phyloP scores from a whole-genome alignment of 2,888 invertebrate species.

The Drosophila monieri region DNA sequence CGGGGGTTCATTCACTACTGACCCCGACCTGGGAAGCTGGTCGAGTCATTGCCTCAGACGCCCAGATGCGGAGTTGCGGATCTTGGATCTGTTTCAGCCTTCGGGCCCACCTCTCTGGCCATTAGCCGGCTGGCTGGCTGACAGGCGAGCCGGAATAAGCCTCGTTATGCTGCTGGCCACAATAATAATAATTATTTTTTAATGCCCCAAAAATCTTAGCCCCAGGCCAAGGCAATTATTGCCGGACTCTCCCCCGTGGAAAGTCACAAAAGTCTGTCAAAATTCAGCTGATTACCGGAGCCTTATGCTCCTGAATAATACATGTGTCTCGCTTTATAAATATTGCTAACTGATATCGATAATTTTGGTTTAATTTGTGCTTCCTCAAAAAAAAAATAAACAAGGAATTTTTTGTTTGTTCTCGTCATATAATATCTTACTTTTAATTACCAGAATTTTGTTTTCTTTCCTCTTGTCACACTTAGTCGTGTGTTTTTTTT shows the following conservation, averaged over 20 bases:
- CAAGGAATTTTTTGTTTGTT: slow-evolving; percentile 39
- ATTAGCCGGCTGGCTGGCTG: slow-evolving; percentile 49
- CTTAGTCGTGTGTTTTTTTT: slow-evolving; percentile 30
- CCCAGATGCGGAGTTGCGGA: slow-evolving; percentile 21
- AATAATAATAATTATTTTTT: slow-evolving; percentile 42
- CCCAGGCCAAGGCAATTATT: slow-evolving; percentile 36
- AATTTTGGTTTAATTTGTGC: slow-evolving; percentile 45
- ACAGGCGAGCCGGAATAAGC: slow-evolving; percentile 25
- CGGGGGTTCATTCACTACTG: slow-evolving; percentile 18
- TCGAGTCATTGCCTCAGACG: slow-evolving; percentile 42
- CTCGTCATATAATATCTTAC: slow-evolving; percentile 43
- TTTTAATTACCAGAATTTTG: slow-evolving; percentile 51
- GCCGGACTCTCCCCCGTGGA: slow-evolving; percentile 12
- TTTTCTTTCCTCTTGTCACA: slow-evolving; percentile 45
- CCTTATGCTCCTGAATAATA: slow-evolving; percentile 33
- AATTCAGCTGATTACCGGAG: slow-evolving; percentile 44
- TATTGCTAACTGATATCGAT: slow-evolving; percentile 18
- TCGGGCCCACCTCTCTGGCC: slow-evolving; percentile 22
- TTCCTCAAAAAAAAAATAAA: slow-evolving; percentile 51
- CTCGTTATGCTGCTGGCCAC: slow-evolving; percentile 29
- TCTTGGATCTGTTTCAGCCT: slow-evolving; percentile 35
- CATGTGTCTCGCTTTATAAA: slow-evolving; percentile 32
- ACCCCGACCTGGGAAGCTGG: slow-evolving; percentile 31
- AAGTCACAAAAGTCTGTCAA: slow-evolving; percentile 6
- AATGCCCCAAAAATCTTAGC: slow-evolving; percentile 33